Percentiles rank a stretch among this genome's conserved stretches.
phyloP scores from a whole-genome alignment of 2,113 vertebrate genomes.

The Variabilichromis moorii region DNA sequence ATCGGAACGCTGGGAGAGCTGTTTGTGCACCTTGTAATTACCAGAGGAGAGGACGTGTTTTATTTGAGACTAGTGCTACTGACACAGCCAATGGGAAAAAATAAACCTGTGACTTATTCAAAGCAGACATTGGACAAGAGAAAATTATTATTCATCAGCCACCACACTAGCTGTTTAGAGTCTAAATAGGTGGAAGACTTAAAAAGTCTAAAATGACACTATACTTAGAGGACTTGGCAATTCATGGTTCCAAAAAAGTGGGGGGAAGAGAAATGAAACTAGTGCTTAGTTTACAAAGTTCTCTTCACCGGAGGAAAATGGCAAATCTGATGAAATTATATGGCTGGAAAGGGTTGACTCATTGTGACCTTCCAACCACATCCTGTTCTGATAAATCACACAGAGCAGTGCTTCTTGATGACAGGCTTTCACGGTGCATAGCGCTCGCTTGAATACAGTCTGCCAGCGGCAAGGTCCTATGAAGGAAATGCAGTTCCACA shows the following conservation, averaged over 20 bases:
- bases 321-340: background rate
- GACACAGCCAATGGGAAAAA: background rate
- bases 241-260: background rate
- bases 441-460: background rate
- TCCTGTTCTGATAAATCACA: slow-evolving; percentile 47
- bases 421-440: slow-evolving; percentile 37
- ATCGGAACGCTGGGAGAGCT: background rate
- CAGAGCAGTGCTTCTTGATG: slow-evolving; percentile 26
- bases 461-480: slow-evolving; percentile 56
- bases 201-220: background rate
- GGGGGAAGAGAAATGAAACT: background rate
- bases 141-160: slow-evolving; percentile 9
- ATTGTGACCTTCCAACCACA: slow-evolving; percentile 37
- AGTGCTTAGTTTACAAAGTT: background rate
- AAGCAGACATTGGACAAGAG: background rate
- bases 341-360: slow-evolving; percentile 15
- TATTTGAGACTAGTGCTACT: background rate
- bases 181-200: background rate
- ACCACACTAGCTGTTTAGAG: background rate
- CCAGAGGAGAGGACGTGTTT: slow-evolving; percentile 10
- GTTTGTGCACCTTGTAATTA: slow-evolving; percentile 30
- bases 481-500: slow-evolving; percentile 43
- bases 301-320: background rate
- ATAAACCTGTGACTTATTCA: slow-evolving; percentile 4
- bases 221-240: background rate